phyloP scores from a whole-genome alignment of 2,113 vertebrate species.

The Haemorhous mexicanus region DNA sequence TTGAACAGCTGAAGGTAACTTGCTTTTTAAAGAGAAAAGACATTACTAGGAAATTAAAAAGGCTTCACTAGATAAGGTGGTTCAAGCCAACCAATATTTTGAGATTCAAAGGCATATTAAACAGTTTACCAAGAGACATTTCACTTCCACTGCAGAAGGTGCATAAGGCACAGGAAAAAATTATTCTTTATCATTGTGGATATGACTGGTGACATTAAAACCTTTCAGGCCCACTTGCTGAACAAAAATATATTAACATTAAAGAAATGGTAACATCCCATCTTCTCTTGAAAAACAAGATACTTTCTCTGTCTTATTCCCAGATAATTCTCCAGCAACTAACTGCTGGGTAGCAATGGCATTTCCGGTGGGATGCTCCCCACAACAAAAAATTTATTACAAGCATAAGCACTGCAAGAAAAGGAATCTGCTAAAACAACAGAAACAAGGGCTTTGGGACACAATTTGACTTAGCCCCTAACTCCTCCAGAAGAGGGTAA shows the following conservation, averaged over 20 bases:
- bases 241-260: neutral
- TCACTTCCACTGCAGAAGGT: neutral
- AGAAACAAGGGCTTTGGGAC: neutral
- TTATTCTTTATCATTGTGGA: rapidly evolving
- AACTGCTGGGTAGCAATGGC: neutral
- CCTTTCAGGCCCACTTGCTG: neutral
- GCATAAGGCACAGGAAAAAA: neutral
- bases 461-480: neutral
- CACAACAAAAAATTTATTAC: neutral
- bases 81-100: neutral
- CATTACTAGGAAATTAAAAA: neutral
- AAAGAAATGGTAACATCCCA: neutral
- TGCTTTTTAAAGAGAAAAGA: neutral
- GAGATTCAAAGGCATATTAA: neutral
- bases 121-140: neutral
- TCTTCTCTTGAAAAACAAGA: neutral
- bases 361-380: neutral
- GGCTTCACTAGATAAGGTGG: neutral
- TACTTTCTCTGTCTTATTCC: neutral
- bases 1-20: neutral
- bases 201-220: neutral
- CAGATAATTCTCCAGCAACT: neutral
- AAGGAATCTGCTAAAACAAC: neutral
- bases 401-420: neutral
- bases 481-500: neutral